Conservation (phyloP, 2,113 vertebrate genomes). For the Pelmatolapia mariae region DNA sequence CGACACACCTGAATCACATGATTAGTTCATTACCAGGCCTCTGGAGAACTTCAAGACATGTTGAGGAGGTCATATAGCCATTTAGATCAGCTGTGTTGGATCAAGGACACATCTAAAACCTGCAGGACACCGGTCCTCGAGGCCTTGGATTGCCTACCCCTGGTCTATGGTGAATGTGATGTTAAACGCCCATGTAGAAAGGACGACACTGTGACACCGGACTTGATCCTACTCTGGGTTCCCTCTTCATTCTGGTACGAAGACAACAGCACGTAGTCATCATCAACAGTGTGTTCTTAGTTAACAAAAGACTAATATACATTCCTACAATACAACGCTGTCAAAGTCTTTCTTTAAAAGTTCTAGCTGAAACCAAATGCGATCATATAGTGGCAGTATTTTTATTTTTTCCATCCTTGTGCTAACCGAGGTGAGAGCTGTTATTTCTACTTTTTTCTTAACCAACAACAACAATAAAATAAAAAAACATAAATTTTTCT, state of each 20-base stretch:
- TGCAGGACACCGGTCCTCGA: not conserved
- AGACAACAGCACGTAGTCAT: not conserved
- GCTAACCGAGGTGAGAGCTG: not conserved
- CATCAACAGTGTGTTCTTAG: not conserved
- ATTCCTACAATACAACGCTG: not conserved
- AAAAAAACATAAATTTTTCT: accelerated
- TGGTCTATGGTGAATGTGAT: not conserved
- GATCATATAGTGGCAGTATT: not conserved
- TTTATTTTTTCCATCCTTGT: not conserved
- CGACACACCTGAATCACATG: too few species aligned
- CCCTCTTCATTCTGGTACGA: not conserved
- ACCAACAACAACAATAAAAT: not conserved
- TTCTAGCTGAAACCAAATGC: not conserved
- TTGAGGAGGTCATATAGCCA: accelerated
- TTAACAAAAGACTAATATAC: not conserved
- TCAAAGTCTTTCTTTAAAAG: not conserved
- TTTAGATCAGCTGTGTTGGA: accelerated
- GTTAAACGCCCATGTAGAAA: not conserved
- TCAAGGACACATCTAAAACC: not conserved
- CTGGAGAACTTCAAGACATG: not conserved
- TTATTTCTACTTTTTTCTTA: not conserved
- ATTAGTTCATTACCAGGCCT: not conserved
- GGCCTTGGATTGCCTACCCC: not conserved
- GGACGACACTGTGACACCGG: not conserved
- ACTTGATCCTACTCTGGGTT: not conserved